Conservation (phyloP, 2,113 vertebrate genomes). For the Pao palembangensis region DNA sequence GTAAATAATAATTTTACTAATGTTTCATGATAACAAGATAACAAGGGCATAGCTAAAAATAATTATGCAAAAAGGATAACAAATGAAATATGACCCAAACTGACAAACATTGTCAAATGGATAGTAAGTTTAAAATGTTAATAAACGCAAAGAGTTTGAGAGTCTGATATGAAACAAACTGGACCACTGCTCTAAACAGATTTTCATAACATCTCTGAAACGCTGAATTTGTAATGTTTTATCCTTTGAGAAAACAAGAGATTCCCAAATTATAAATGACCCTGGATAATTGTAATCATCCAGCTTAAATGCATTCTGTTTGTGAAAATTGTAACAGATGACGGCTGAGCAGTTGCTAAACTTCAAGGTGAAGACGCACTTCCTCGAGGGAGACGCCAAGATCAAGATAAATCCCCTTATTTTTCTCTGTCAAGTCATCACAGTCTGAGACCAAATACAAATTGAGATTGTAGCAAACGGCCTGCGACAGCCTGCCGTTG, state of each 20-base stretch:
- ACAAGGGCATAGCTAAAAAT: background rate
- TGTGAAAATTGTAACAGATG: slow-evolving; percentile 14
- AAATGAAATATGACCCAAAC: background rate
- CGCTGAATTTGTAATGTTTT: no score
- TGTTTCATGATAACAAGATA: no score
- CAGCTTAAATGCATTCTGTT: background rate
- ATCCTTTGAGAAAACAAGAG: background rate
- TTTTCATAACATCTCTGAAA: no score
- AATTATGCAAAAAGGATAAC: background rate
- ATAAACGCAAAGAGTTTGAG: no score
- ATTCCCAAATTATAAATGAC: background rate
- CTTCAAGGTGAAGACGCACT: slow-evolving; percentile 63
- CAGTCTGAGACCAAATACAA: slow-evolving; percentile 69
- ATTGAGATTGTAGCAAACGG: slow-evolving; percentile 72
- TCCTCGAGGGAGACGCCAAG: slow-evolving; percentile 60
- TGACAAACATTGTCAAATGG: no score
- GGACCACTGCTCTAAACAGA: no score
- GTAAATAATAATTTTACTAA: no score
- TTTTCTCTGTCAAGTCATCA: slow-evolving; percentile 76
- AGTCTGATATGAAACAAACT: no score
- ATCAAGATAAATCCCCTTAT: slow-evolving; percentile 75
- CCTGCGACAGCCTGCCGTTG: slow-evolving; percentile 64
- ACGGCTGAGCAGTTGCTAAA: slow-evolving; percentile 37
- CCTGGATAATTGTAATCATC: background rate
- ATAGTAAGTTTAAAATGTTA: no score